Evolutionary conservation across 2,797 vertebrate species (phyloP).

Genomic region (Lutjanus campechanus): DNA sequence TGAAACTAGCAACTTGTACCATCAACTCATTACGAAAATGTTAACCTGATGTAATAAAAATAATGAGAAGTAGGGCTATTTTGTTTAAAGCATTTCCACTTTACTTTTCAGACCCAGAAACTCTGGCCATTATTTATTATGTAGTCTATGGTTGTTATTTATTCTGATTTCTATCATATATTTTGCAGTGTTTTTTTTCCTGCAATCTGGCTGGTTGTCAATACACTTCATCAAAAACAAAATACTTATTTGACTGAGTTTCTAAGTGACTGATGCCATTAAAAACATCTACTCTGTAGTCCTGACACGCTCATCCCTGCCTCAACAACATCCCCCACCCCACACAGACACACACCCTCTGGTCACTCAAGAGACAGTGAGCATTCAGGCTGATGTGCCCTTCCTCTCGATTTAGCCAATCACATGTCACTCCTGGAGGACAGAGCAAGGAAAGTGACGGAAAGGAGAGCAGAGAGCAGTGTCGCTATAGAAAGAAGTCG

Average conservation of each 20-base stretch:
- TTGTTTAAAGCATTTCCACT: too few relatives aligned
- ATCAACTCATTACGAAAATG: too few relatives aligned
- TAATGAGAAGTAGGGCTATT: too few relatives aligned
- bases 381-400: slow-evolving; percentile 60
- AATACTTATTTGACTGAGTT: slow-evolving; percentile 20
- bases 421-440: slow-evolving; percentile 61
- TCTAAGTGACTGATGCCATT: slow-evolving; percentile 24
- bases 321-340: slow-evolving; percentile 12
- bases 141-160: neutral
- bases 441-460: slow-evolving; percentile 28
- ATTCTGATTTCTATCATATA: neutral
- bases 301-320: slow-evolving; percentile 12
- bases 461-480: slow-evolving; percentile 29
- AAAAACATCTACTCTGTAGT: slow-evolving; percentile 18
- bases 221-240: slow-evolving; percentile 21
- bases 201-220: slow-evolving; percentile 20
- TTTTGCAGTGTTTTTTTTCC: slow-evolving; percentile 10
- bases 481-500: slow-evolving; percentile 39
- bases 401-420: slow-evolving; percentile 63
- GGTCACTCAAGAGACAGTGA: slow-evolving; percentile 54
- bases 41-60: too few relatives aligned
- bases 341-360: slow-evolving; percentile 19
- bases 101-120: too few relatives aligned
- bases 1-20: too few relatives aligned
- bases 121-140: too few relatives aligned